Evolutionary conservation across 1,140 invertebrate genomes (phyloP).

Genomic region (Hydropsyche tenuis): DNA sequence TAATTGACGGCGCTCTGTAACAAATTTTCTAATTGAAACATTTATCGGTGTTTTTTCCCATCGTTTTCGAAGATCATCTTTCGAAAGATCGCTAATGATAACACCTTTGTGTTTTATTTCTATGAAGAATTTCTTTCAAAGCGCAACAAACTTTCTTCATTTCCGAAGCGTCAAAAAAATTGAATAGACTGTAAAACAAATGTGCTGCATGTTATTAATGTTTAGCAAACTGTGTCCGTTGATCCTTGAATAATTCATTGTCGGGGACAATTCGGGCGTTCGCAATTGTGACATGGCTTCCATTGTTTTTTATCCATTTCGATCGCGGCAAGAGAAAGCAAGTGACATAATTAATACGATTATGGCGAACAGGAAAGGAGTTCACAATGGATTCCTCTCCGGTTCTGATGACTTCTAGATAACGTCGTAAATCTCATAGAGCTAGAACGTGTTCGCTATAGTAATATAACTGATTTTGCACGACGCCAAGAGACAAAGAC

Average conservation of each 20-base stretch:
- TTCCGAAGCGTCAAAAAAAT: too few species aligned
- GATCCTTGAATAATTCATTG: background rate
- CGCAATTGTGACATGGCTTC: background rate
- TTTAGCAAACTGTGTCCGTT: too few species aligned
- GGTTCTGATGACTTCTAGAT: background rate
- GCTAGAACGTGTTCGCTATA: too few species aligned
- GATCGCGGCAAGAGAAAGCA: background rate
- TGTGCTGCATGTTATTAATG: too few species aligned
- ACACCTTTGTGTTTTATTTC: too few species aligned
- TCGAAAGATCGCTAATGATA: too few species aligned
- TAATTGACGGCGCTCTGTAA: background rate
- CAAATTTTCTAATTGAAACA: background rate
- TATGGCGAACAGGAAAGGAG: background rate
- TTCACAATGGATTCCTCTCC: conserved; percentile 13
- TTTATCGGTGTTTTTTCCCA: background rate
- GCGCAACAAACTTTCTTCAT: too few species aligned
- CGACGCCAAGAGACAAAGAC: background rate
- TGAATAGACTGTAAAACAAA: too few species aligned
- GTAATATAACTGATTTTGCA: background rate
- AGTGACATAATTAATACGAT: conserved; percentile 24
- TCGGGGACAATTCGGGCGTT: background rate
- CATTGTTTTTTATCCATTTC: background rate
- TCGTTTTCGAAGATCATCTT: too few species aligned
- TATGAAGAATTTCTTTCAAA: too few species aligned
- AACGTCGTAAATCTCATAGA: conserved; percentile 1